Base-by-base conservation (phyloP, 2,888 invertebrate species). In the Hartigia nigra region DNA sequence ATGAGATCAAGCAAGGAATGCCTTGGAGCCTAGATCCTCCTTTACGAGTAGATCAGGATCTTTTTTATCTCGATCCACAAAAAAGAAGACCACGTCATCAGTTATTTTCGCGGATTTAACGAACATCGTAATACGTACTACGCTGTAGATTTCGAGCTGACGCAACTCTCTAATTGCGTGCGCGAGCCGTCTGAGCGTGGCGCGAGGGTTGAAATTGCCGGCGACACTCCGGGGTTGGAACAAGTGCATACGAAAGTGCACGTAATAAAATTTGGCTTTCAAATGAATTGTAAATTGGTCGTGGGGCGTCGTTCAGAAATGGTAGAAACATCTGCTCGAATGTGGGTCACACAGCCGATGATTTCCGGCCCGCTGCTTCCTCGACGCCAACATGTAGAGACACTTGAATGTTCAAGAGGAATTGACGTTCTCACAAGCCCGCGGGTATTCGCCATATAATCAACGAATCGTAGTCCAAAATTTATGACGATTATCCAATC, bases 201-300 rank as follows among this genome's bases (percentile, higher is more conserved):
- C 23, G 55, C 23, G 55, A 55, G 55, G 55, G 55, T 55, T 34
- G 9, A 1, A 72, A 72, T 34, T 72, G 72, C 14, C 72, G 12
- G 23, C 31, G 72, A 72, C 70, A 14, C 70, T 32, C 12, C 31
- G 31, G 32, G 72, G 12, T 9, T 9, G 32, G 12, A 34, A 31
- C 74, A 75, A 77, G 77, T 79, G 74, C 72, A 78, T 70, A 39
- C 74, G 74, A 69, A 79, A 75, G 79, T 69, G 74, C 55, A 34
- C 34, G 31, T 74, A 83, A 88, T 86, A 84, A 87, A 86, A 84
- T 83, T 82, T 83, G 82, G 83, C 83, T 82, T 87, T 87, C 86
- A 86, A 88, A 86, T 82, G 83, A 84, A 88, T 88, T 88, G 83
- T 86, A 88, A 88, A 87, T 85, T 84, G 83, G 78, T 79, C 81